Evolutionary conservation across 2,797 vertebrate species (phyloP).

Genomic region (Esox lucius): DNA sequence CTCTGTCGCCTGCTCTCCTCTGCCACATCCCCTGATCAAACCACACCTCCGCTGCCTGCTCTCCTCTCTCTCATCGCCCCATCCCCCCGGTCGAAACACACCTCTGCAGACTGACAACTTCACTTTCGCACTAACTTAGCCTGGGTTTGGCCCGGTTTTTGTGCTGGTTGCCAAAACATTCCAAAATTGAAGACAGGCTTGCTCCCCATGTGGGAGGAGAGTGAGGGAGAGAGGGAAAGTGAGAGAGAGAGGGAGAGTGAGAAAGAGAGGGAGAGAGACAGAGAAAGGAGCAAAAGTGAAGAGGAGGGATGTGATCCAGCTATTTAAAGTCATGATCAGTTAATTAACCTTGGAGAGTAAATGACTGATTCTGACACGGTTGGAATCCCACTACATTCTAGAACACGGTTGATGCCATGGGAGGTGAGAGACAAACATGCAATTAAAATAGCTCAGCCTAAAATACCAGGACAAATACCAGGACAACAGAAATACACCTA

Average conservation of each 20-base stretch:
- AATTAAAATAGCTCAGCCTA: conserved; percentile 62
- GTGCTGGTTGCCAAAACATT: conserved; percentile 56
- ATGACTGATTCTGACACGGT: conserved; percentile 68
- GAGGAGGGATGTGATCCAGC: conserved; percentile 69
- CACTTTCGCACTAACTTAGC: conserved; percentile 77
- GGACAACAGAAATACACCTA: conserved; percentile 19
- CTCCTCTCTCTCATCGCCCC: too few species aligned
- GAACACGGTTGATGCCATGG: conserved; percentile 28
- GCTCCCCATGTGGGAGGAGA: conserved; percentile 11
- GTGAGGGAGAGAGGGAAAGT: conserved; percentile 1
- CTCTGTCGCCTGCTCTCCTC: conserved; percentile 56
- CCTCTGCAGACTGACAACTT: conserved; percentile 84
- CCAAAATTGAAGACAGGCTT: conserved; percentile 38
- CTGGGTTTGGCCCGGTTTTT: conserved; percentile 56
- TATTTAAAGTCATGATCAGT: conserved; percentile 80
- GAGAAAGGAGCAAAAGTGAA: conserved; percentile 34
- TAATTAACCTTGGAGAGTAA: conserved; percentile 80
- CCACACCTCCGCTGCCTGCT: conserved; percentile 34
- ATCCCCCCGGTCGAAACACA: conserved; percentile 61
- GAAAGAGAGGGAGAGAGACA: neutral
- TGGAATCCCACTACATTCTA: conserved; percentile 40
- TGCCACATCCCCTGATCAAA: conserved; percentile 18
- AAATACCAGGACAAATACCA: too few species aligned
- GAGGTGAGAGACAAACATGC: conserved; percentile 67
- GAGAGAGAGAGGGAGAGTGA: conserved; percentile 4